Percentiles rank a stretch among this genome's conserved stretches.
Conservation (phyloP, 2,113 vertebrate species). For the Pantherophis guttatus region DNA sequence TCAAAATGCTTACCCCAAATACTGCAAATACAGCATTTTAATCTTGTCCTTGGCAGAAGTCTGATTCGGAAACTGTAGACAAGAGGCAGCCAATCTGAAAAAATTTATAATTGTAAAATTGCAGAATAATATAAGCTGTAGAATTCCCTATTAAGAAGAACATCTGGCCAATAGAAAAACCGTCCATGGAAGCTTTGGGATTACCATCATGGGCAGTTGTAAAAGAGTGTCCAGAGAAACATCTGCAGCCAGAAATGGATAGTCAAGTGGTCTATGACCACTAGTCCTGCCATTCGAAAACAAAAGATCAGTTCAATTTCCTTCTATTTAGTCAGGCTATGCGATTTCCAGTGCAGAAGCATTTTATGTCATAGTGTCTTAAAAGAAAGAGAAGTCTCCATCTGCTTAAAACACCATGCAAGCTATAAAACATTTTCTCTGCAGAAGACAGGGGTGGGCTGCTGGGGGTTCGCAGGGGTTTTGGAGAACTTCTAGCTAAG, state of each 20-base stretch:
- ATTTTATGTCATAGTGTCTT: slow-evolving; percentile 9
- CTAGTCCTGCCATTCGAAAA: not conserved
- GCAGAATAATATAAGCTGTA: not conserved
- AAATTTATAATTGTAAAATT: slow-evolving; percentile 7
- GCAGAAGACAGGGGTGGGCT: not conserved
- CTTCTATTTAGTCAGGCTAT: not conserved
- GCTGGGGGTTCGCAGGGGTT: too few relatives aligned
- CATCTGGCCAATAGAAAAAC: slow-evolving; percentile 2
- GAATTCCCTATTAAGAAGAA: slow-evolving; percentile 5
- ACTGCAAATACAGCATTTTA: slow-evolving; percentile 10
- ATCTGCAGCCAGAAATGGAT: not conserved
- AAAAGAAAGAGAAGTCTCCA: not conserved
- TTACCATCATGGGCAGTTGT: not conserved
- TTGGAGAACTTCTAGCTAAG: too few relatives aligned
- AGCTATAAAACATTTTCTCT: not conserved
- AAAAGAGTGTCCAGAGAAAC: not conserved
- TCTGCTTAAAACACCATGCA: not conserved
- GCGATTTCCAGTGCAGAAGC: not conserved
- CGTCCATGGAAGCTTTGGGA: not conserved
- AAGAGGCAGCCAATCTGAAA: slow-evolving; percentile 5
- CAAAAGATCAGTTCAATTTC: not conserved
- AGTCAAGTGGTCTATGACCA: not conserved
- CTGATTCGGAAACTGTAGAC: not conserved
- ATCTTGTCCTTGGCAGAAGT: slow-evolving; percentile 2
- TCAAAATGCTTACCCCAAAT: not conserved